Conservation (phyloP, 2,797 vertebrate genomes). For the Catamblyrhynchus diadema region DNA sequence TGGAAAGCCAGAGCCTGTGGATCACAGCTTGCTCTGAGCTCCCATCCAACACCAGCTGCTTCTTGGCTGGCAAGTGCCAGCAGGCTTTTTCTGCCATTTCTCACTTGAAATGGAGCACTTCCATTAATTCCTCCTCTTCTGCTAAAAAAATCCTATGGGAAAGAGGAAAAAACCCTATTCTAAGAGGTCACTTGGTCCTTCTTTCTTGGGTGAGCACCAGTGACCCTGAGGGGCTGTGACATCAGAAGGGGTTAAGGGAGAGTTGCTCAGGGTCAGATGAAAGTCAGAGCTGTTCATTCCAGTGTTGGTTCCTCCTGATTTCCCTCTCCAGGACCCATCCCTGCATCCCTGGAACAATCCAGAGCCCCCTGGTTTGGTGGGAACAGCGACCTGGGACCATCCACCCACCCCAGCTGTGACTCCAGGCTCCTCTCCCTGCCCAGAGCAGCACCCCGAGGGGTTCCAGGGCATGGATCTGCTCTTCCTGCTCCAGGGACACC, state of each 20-base stretch:
- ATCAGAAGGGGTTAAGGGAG: neutral
- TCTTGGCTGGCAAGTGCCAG: neutral
- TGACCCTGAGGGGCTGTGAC: neutral
- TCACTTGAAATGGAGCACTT: neutral
- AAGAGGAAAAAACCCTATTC: neutral
- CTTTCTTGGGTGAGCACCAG: neutral
- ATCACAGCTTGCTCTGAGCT: neutral
- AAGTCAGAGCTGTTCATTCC: neutral
- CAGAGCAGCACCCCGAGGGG: neutral
- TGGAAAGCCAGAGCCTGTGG: neutral
- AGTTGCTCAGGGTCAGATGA: neutral
- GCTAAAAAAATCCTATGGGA: neutral
- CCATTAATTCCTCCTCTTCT: neutral
- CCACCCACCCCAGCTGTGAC: neutral
- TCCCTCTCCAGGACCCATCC: neutral
- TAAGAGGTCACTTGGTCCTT: neutral
- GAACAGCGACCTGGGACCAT: fast-evolving
- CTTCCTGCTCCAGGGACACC: neutral
- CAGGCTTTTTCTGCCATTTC: neutral
- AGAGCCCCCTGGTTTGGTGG: neutral
- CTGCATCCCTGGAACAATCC: neutral
- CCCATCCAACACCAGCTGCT: neutral
- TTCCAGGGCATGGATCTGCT: neutral
- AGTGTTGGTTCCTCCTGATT: fast-evolving
- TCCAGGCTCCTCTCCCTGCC: neutral